Evolutionary conservation across 2,888 invertebrate genomes (phyloP), one percentile per base, ranked within the genome.

Genomic region (Timandra comae): DNA sequence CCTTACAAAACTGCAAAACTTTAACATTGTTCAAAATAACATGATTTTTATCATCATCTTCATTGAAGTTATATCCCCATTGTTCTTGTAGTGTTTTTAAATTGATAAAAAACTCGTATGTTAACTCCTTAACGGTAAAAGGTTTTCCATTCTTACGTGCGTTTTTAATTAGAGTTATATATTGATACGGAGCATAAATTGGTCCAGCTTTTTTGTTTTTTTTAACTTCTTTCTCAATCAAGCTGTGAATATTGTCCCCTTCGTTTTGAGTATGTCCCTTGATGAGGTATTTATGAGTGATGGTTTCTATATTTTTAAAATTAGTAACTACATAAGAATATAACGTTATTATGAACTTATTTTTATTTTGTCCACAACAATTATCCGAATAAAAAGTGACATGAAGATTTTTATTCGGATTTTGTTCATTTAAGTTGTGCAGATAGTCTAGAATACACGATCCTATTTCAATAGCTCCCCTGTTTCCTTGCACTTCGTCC

Each of bases 221-320:
- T 21, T 11, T 29, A 21, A 29, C 11, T 7, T 7, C 1, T 11
- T 21, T 26, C 12, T 34, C 36, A 7, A 37, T 37, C 1, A 37
- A 2, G 1, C 32, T 32, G 24, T 37, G 37, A 5, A 22, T 33
- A 2, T 10, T 27, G 22, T 37, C 37, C 3, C 24, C 37, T n/a
- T 29, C 33, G 16, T 31, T 40, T 23, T 40, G 39, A 1, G 35
- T 40, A 20, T 39, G 35, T 1, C 39, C 39, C 3, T 29, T 26
- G 21, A 40, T 40, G 7, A 40, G 20, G 21, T 24, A 40, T 27
- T 35, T 40, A 16, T 41, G 46, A 42, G 46, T 23, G 2, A 27
- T 6, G 30, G 44, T 41, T 38, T 35, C 41, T 35, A 46, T 12
- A 3, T 10, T 24, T 12, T 20, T 11, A 10, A 8, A 26, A n/a